These are phyloP conservation scores for Odontocolon sp. DNA, from an alignment of 2,888 invertebrate species.

Conservation along the genomic window DNA sequence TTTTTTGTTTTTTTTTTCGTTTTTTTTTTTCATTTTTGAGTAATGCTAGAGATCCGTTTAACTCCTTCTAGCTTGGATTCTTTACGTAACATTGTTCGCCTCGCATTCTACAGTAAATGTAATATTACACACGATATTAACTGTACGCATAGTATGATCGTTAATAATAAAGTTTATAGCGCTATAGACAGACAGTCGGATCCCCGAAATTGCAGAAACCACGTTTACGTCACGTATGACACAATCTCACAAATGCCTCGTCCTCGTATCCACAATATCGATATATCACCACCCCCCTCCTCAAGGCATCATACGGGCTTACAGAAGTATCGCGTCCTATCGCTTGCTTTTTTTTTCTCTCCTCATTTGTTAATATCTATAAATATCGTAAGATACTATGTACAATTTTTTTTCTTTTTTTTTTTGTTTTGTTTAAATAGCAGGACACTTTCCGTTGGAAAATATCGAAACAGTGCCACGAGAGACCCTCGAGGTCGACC, in stretches of 20 bases:
- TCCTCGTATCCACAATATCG: constrained; percentile 26
- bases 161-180: constrained; percentile 78
- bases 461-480: constrained; percentile 64
- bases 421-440: constrained; percentile 60
- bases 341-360: constrained; percentile 46
- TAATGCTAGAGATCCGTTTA: constrained; percentile 73
- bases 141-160: constrained; percentile 77
- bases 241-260: constrained; percentile 34
- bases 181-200: constrained; percentile 75
- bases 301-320: constrained; percentile 49
- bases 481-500: constrained; percentile 26
- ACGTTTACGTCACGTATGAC: constrained; percentile 52
- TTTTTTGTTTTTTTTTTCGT: constrained; percentile 39
- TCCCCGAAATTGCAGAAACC: constrained; percentile 59
- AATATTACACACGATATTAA: constrained; percentile 80
- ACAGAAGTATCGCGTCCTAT: constrained; percentile 46
- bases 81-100: constrained; percentile 71
- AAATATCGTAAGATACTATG: constrained; percentile 78
- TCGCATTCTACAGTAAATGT: constrained; percentile 76
- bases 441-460: constrained; percentile 63
- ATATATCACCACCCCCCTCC: constrained; percentile 22
- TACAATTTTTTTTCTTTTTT: constrained; percentile 76
- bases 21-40: constrained; percentile 58
- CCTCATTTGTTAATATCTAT: constrained; percentile 70
- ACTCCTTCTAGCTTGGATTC: constrained; percentile 66